Evolutionary conservation across 2,888 invertebrate species (phyloP), one percentile per base, ranked within the genome.

Genomic region (Ophioninae sp.): DNA sequence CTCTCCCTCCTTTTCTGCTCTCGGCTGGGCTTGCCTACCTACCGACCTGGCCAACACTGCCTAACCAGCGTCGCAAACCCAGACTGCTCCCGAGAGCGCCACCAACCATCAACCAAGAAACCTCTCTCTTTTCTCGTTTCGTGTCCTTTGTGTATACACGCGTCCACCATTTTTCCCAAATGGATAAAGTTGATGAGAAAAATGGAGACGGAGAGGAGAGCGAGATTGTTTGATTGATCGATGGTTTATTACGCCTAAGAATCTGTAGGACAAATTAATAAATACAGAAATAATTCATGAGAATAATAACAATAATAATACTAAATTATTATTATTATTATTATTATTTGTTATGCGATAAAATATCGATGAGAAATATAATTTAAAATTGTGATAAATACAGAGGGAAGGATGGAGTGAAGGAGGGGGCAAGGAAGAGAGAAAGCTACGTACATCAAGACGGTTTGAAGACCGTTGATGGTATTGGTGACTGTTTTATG

Each of bases 31-130:
- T 85, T 83, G 81, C 83, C 88, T 88, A 87, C 87, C 88, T 86
- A 89, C 90, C 89, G 87, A 89, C 89, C 89, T 87, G 87, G 87
- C 81, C 72, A 77, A 81, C 81, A 81, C 75, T 72, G 58, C 72
- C 74, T 39, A 78, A 77, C 56, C 84, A 79, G 30, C 65, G 61
- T 69, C 63, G 61, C 79, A 51, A 69, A 71, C 65, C 77, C 44
- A 51, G 51, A 30, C 30, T 41, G 61, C 74, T 79, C 73, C 76
- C 68, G 56, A 71, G 78, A 71, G 63, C 77, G 78, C 78, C 63
- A 51, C 41, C 68, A 30, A 77, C 37, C 63, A 78, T 63, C 58
- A 59, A 65, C 37, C 58, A 9, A 64, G 41, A 44, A 56, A n/a
- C 58, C 22, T 63, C 30, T 68, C 10, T 71, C 51, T 17, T 37